Conservation (phyloP, 2,797 vertebrate species). For the Rhadinocentrus ornatus region DNA sequence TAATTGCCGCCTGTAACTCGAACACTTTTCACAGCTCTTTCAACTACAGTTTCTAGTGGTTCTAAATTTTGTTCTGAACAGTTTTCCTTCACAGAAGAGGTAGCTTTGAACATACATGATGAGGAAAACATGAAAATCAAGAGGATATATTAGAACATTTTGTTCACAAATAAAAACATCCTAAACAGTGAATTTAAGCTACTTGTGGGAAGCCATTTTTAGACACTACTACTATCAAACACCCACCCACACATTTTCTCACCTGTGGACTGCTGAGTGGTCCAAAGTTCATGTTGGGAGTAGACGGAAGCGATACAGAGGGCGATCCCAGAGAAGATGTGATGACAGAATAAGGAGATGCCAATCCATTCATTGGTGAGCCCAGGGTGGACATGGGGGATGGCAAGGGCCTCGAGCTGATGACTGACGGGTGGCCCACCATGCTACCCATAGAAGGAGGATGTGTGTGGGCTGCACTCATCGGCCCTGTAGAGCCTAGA, state of each 20-base stretch:
- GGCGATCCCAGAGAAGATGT: slow-evolving; percentile 88
- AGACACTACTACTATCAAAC: background rate
- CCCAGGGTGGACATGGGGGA: slow-evolving; percentile 85
- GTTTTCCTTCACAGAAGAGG: background rate
- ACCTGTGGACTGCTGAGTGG: slow-evolving; percentile 88
- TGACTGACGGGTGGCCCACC: slow-evolving; percentile 88
- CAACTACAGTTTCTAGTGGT: slow-evolving; percentile 2
- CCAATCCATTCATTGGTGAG: slow-evolving; percentile 83
- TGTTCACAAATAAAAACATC: background rate
- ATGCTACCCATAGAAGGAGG: slow-evolving; percentile 80
- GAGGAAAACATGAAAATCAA: background rate
- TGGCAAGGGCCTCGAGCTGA: slow-evolving; percentile 84
- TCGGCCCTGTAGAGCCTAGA: slow-evolving; percentile 83
- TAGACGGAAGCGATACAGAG: slow-evolving; percentile 83
- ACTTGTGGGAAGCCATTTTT: background rate
- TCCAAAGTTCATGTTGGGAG: slow-evolving; percentile 87
- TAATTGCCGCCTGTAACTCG: slow-evolving; percentile 3
- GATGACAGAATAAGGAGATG: slow-evolving; percentile 90
- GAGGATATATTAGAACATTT: background rate
- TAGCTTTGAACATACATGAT: background rate
- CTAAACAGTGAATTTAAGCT: background rate
- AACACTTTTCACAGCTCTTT: slow-evolving; percentile 6
- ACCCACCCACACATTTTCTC: slow-evolving; percentile 38
- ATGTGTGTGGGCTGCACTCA: slow-evolving; percentile 83
- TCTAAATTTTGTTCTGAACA: background rate